Conservation (phyloP, 2,113 vertebrate genomes). For the Marmota flaviventris region DNA sequence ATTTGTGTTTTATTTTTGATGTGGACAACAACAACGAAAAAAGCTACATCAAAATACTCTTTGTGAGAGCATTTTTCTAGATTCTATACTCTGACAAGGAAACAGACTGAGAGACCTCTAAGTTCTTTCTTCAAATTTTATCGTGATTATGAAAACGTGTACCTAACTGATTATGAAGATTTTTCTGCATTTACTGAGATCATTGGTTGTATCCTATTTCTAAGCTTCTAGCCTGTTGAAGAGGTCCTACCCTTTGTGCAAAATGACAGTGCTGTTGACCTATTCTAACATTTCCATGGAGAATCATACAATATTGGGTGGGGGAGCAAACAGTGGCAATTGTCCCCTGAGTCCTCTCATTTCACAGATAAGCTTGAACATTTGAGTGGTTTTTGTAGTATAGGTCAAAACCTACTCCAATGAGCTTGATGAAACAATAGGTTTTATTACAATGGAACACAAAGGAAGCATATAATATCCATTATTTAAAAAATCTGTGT, state of each 20-base stretch:
- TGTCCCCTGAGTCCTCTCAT: slow-evolving; percentile 23
- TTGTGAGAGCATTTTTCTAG: not conserved
- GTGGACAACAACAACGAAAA: not conserved
- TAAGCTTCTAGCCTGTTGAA: not conserved
- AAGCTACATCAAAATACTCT: not conserved
- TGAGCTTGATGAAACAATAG: slow-evolving; percentile 69
- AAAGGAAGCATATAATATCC: slow-evolving; percentile 57
- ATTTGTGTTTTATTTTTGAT: not conserved
- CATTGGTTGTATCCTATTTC: not conserved
- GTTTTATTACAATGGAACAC: slow-evolving; percentile 67
- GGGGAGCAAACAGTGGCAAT: not conserved
- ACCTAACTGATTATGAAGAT: not conserved
- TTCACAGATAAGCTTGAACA: slow-evolving; percentile 57
- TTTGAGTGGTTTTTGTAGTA: slow-evolving; percentile 53
- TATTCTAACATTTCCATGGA: slow-evolving; percentile 61
- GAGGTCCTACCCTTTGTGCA: not conserved
- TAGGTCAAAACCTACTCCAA: slow-evolving; percentile 67
- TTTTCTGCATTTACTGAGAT: not conserved
- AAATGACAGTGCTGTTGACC: not conserved
- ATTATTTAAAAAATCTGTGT: slow-evolving; percentile 64
- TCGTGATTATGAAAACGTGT: not conserved
- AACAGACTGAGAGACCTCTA: not conserved
- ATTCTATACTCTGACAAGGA: not conserved
- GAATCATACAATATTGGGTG: slow-evolving; percentile 46
- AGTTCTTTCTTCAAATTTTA: slow-evolving; percentile 34